Base-by-base conservation (phyloP, 1,140 invertebrate genomes). In the Sycophaga agraensis region DNA sequence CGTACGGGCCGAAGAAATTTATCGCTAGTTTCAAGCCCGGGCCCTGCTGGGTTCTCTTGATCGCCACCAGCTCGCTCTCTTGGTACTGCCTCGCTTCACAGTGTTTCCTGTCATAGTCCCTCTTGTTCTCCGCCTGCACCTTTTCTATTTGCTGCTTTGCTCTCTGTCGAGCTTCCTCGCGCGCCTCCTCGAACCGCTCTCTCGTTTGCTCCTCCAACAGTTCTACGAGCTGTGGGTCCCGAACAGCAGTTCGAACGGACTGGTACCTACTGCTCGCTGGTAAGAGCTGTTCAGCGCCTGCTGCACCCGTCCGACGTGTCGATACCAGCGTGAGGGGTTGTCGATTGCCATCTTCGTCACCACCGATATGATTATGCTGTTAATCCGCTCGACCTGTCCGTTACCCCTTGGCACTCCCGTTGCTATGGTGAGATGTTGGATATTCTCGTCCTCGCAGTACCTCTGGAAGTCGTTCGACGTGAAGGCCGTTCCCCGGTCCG, bases 191-290 rank as follows among this genome's bases (percentile, higher is more conserved):
- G n/a, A n/a, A n/a, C n/a, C n/a, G n/a, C n/a, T n/a, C n/a, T n/a
- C n/a, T n/a, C n/a, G n/a, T n/a, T n/a, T n/a, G n/a, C n/a, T n/a
- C n/a, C n/a, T n/a, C n/a, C n/a, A n/a, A n/a, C n/a, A n/a, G n/a
- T n/a, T n/a, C n/a, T n/a, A n/a, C n/a, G n/a, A n/a, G n/a, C n/a
- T n/a, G n/a, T n/a, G n/a, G n/a, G n/a, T n/a, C n/a, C 35, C 35
- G 11, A 37, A 5, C 2, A 37, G 11, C n/a, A 37, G n/a, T 37
- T 37, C 35, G 35, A 3, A 37, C 11, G 35, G 8, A 9, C 9
- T 37, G 6, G 24, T 28, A 0, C n/a, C n/a, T 4, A 48, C 17
- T 7, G 24, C 57, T 80, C 6, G 66, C 37, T 19, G 65, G 53
- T 4, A 9, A 5, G 35, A 4, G 2, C 4, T 2, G 11, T 37